Conservation (phyloP, 2,113 vertebrate genomes). For the Chionodraco myersi region DNA sequence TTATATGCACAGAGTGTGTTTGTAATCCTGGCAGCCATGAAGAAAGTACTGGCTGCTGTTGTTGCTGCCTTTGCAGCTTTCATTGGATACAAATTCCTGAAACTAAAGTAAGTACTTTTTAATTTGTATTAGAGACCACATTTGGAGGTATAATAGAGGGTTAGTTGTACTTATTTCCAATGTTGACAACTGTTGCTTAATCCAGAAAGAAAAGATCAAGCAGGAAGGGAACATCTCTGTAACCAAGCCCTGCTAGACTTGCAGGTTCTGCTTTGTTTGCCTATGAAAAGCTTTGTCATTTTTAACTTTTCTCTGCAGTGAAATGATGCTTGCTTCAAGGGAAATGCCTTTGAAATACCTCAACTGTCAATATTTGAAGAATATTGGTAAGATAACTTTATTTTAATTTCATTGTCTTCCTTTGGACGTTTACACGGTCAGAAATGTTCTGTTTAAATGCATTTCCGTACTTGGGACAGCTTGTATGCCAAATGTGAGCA, state of each 20-base stretch:
- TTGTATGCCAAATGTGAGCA: neutral
- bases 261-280: neutral
- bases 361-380: conserved; percentile 50
- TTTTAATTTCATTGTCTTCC: neutral
- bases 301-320: conserved; percentile 36
- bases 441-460: neutral
- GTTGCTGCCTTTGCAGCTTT: conserved; percentile 49
- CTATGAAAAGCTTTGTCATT: neutral
- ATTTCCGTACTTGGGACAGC: neutral
- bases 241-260: neutral
- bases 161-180: neutral
- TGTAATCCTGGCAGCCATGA: conserved; percentile 41
- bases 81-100: conserved; percentile 21
- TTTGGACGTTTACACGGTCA: neutral
- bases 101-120: conserved; percentile 50
- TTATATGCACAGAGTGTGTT: too few species aligned
- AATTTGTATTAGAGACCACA: neutral
- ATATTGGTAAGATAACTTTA: conserved; percentile 50
- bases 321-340: conserved; percentile 41
- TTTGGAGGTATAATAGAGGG: too few species aligned
- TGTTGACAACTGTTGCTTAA: neutral
- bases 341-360: conserved; percentile 57
- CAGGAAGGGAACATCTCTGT: too few species aligned
- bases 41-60: conserved; percentile 41
- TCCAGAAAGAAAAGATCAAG: neutral